Evolutionary conservation across 2,113 vertebrate species (phyloP).

Genomic region (Dipodomys spectabilis): DNA sequence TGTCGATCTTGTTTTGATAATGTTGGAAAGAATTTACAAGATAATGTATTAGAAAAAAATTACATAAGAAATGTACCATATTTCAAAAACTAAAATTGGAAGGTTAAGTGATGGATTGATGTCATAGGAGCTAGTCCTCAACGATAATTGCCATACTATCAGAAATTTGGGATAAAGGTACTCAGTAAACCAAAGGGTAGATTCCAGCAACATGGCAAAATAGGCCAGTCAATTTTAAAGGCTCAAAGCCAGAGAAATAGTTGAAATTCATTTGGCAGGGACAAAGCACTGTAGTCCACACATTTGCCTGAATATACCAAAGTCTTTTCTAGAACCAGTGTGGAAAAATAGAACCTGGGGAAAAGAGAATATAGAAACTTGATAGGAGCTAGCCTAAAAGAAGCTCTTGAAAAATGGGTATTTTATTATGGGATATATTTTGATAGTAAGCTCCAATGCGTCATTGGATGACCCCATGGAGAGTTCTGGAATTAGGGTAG

Average conservation of each 20-base stretch:
- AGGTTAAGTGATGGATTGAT: not conserved
- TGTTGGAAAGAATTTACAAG: not conserved
- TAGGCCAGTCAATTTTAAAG: slow-evolving; percentile 24
- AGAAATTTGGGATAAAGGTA: slow-evolving; percentile 46
- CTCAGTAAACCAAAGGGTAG: not conserved
- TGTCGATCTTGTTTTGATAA: not conserved
- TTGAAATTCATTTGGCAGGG: not conserved
- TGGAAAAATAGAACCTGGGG: not conserved
- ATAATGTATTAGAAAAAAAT: not conserved
- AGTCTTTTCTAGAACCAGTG: not conserved
- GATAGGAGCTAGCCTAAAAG: not conserved
- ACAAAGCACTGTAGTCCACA: no score
- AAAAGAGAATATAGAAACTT: not conserved
- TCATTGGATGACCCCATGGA: not conserved
- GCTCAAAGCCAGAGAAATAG: slow-evolving; percentile 23
- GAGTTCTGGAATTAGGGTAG: not conserved
- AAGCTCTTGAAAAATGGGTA: not conserved
- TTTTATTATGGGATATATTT: not conserved
- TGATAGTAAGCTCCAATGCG: slow-evolving; percentile 14
- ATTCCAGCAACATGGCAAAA: not conserved
- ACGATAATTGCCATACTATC: not conserved
- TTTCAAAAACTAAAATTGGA: slow-evolving; percentile 14
- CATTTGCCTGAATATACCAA: not conserved
- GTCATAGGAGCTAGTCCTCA: not conserved
- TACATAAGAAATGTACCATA: not conserved